These are phyloP conservation scores for Oncorhynchus kisutch DNA, from an alignment of 2,113 vertebrate genomes.

Conservation along the genomic window DNA sequence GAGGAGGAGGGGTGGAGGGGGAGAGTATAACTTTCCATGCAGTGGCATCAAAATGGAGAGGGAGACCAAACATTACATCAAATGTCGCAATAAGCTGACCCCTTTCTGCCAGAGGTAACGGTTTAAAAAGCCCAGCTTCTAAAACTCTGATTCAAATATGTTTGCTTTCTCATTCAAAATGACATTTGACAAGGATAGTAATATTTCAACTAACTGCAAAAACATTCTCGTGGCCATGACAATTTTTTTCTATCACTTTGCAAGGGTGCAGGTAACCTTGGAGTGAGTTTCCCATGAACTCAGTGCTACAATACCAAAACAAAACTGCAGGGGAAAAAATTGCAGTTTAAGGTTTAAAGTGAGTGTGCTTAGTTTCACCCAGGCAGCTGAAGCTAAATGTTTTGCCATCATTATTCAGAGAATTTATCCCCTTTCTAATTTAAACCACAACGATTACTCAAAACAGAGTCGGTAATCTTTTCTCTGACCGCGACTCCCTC, in stretches of 20 bases:
- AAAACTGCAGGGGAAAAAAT: not conserved
- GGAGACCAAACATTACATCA: slow-evolving; percentile 76
- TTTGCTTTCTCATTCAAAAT: slow-evolving; percentile 71
- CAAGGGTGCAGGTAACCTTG: slow-evolving; percentile 69
- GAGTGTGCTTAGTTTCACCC: slow-evolving; percentile 68
- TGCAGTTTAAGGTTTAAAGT: slow-evolving; percentile 61
- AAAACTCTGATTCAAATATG: slow-evolving; percentile 68
- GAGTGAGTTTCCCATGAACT: slow-evolving; percentile 74
- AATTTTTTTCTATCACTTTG: slow-evolving; percentile 61
- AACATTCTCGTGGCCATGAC: slow-evolving; percentile 72
- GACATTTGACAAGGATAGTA: slow-evolving; percentile 76
- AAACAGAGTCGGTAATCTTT: slow-evolving; percentile 57
- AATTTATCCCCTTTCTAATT: slow-evolving; percentile 67
- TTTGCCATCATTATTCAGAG: slow-evolving; percentile 68
- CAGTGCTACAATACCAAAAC: slow-evolving; percentile 60
- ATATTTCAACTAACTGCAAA: slow-evolving; percentile 76
- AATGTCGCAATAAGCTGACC: slow-evolving; percentile 73
- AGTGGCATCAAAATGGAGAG: slow-evolving; percentile 61
- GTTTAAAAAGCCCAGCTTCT: slow-evolving; percentile 59
- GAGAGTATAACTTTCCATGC: slow-evolving; percentile 64
- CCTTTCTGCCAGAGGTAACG: slow-evolving; percentile 58
- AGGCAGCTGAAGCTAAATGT: slow-evolving; percentile 63
- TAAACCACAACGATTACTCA: slow-evolving; percentile 61
- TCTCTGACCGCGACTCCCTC: slow-evolving; percentile 43
- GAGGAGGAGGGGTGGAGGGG: not conserved